Evolutionary conservation across 2,888 invertebrate genomes (phyloP).

Genomic region (Drosophila atroscutellata): DNA sequence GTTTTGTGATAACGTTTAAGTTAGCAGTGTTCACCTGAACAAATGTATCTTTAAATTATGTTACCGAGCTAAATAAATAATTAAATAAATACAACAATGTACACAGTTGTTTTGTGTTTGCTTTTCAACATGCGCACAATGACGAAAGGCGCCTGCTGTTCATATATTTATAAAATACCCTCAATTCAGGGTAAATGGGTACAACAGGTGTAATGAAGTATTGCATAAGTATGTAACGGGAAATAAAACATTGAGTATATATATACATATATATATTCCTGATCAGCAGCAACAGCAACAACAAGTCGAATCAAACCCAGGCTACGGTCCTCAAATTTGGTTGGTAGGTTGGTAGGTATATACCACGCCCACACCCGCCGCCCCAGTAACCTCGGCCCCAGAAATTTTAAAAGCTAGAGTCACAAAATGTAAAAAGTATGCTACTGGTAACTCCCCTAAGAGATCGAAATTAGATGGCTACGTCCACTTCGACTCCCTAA

Average conservation of each 20-base stretch:
- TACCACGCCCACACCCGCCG: too few relatives aligned
- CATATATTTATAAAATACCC: background rate
- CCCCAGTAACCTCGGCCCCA: too few relatives aligned
- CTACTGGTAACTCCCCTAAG: too few relatives aligned
- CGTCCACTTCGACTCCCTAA: too few relatives aligned
- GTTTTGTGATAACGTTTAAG: constrained; percentile 72
- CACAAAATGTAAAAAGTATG: too few relatives aligned
- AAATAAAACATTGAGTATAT: background rate
- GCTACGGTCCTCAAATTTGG: too few relatives aligned
- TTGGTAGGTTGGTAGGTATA: too few relatives aligned
- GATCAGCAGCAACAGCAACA: background rate
- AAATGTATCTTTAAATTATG: constrained; percentile 72
- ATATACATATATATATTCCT: background rate
- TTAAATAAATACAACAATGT: constrained; percentile 43
- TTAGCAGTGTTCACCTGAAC: constrained; percentile 61
- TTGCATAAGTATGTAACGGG: background rate
- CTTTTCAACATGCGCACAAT: constrained; percentile 27
- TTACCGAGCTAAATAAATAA: constrained; percentile 62
- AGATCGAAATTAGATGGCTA: too few relatives aligned
- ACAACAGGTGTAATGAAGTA: background rate
- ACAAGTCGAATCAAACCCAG: background rate
- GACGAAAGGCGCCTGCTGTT: background rate
- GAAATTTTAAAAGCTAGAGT: too few relatives aligned
- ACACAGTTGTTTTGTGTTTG: constrained; percentile 24
- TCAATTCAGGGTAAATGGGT: background rate